A percentile compares a stretch with the other conserved stretches of the same genome.
Evolutionary conservation across 2,888 invertebrate species (phyloP).

Genomic region (Prosopocoilus inquinatus): DNA sequence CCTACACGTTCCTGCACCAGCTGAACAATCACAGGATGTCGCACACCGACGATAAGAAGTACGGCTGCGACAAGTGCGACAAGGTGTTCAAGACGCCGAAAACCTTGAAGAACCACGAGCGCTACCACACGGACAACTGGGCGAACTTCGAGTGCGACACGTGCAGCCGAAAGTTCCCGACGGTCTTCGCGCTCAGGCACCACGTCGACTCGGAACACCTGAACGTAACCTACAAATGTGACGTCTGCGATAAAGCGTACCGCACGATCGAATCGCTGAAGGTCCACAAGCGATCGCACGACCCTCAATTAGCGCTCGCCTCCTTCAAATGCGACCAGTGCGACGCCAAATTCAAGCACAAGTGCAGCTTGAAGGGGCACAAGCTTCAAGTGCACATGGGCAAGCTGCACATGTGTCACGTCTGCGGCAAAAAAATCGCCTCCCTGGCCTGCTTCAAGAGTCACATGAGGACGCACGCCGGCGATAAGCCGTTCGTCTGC

Average conservation of each 20-base stretch:
- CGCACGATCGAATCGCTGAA: neutral
- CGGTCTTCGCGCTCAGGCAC: too few relatives aligned
- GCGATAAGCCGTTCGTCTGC: conserved; percentile 32
- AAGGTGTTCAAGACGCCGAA: conserved; percentile 49
- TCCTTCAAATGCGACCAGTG: neutral
- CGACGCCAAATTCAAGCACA: neutral
- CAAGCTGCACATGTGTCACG: neutral
- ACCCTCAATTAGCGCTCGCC: neutral
- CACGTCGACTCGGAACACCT: neutral
- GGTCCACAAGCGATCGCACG: neutral
- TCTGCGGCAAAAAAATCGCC: neutral
- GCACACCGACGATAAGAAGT: conserved; percentile 55
- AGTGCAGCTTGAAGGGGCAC: neutral
- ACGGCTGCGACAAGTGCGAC: conserved; percentile 55
- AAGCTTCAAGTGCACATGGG: neutral
- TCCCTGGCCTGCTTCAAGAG: neutral
- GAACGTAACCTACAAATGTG: neutral
- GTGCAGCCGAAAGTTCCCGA: too few relatives aligned
- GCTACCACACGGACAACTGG: neutral
- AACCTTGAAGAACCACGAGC: neutral
- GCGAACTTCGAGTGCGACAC: too few relatives aligned
- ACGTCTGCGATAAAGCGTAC: neutral
- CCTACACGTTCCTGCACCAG: conserved; percentile 55
- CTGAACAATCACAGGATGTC: conserved; percentile 55
- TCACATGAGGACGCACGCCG: neutral